These are phyloP conservation scores for Erebia epiphron DNA, from an alignment of 2,888 invertebrate genomes.

Conservation along the genomic window DNA sequence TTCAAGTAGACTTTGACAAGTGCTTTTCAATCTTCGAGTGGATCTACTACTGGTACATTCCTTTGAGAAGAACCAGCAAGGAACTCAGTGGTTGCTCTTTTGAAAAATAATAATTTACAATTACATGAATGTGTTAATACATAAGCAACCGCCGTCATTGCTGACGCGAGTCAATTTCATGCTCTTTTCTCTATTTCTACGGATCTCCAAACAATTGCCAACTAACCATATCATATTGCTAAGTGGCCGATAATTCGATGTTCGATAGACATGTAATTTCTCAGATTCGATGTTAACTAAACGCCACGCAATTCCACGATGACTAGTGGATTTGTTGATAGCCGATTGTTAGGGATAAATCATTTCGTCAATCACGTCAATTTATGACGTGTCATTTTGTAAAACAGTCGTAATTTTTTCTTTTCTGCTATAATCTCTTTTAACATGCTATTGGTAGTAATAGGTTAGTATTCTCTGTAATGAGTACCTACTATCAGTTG, in stretches of 20 bases:
- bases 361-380: conserved; percentile 5
- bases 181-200: neutral
- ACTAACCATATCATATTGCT: conserved; percentile 23
- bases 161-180: no score
- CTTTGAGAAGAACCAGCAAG: no score
- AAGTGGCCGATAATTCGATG: conserved; percentile 18
- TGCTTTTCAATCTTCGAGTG: no score
- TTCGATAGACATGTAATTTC: conserved; percentile 25
- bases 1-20: no score
- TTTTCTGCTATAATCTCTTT: neutral
- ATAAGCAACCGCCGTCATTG: no score
- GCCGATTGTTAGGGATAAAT: conserved; percentile 2
- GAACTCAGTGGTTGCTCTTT: no score
- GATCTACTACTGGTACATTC: no score
- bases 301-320: conserved; percentile 14
- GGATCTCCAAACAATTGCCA: conserved; percentile 9
- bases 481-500: no score
- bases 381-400: conserved; percentile 16
- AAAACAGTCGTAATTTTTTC: neutral
- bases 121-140: no score
- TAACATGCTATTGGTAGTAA: neutral
- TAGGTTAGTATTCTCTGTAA: no score
- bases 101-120: no score
- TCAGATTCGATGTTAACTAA: conserved; percentile 14
- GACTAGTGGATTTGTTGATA: conserved; percentile 9